Evolutionary conservation across 2,888 invertebrate species (phyloP).

Genomic region (Bembecia ichneumoniformis): DNA sequence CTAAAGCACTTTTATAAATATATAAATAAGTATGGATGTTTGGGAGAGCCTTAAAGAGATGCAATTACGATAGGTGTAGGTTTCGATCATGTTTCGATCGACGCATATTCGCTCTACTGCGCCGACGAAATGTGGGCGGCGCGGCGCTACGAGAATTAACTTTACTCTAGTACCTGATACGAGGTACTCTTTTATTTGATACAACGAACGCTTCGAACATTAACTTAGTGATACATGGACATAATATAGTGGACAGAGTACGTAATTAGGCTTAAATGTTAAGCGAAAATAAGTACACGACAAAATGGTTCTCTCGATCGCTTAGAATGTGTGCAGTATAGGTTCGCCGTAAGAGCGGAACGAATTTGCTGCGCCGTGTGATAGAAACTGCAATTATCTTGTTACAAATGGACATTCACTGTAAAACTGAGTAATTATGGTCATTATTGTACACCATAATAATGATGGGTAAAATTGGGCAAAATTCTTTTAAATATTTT

Average conservation of each 20-base stretch:
- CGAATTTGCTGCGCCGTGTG: not conserved
- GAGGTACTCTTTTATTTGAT: conserved; percentile 11
- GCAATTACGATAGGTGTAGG: conserved; percentile 49
- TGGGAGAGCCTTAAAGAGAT: conserved; percentile 20
- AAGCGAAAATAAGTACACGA: not conserved
- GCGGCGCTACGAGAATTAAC: conserved; percentile 26
- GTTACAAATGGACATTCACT: not conserved
- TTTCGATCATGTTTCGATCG: conserved; percentile 18
- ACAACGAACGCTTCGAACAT: conserved; percentile 25
- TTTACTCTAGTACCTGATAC: conserved; percentile 26
- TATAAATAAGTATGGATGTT: too few relatives aligned
- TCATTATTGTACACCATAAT: too few relatives aligned
- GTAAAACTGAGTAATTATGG: not conserved
- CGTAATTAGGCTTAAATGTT: not conserved
- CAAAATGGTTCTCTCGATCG: not conserved
- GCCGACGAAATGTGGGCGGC: conserved; percentile 44
- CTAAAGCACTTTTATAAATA: too few relatives aligned
- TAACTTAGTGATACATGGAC: conserved; percentile 23
- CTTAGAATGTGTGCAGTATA: not conserved
- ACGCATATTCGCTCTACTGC: conserved; percentile 19
- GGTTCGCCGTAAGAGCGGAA: not conserved
- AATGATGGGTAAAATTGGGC: too few relatives aligned
- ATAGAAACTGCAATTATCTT: not conserved
- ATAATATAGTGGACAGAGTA: not conserved
- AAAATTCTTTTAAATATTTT: too few relatives aligned